Percentiles rank a stretch among this genome's conserved stretches.
phyloP scores from a whole-genome alignment of 2,888 invertebrate species.

The Machimus atricapillus region DNA sequence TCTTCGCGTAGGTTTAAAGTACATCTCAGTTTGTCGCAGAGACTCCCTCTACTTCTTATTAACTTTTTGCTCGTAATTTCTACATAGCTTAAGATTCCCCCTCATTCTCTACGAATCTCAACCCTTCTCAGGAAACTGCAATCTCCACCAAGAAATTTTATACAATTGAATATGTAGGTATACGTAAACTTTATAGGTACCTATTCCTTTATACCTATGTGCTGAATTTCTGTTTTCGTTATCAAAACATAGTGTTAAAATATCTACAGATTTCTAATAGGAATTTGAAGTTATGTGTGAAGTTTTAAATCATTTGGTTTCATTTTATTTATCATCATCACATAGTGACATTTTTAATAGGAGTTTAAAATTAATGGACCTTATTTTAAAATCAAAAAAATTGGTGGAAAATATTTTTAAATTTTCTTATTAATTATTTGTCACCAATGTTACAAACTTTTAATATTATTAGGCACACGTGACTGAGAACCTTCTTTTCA shows the following conservation, averaged over 20 bases:
- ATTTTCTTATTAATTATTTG: no score
- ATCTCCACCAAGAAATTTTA: neutral
- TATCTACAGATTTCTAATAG: no score
- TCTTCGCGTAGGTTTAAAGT: neutral
- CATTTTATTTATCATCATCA: no score
- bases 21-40: neutral
- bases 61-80: neutral
- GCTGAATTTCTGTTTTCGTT: neutral
- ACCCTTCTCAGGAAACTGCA: neutral
- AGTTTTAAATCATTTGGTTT: no score
- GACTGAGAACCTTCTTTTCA: no score
- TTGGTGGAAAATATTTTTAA: no score
- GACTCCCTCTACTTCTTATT: neutral
- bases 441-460: no score
- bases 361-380: no score
- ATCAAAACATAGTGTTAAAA: neutral
- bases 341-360: no score
- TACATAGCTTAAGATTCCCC: neutral
- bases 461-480: no score
- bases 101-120: neutral
- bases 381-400: no score
- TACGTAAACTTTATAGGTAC: neutral
- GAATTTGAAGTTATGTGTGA: slow-evolving; percentile 49
- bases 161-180: neutral
- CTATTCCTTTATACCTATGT: neutral